Conservation (phyloP, 1,140 invertebrate genomes). For the Pseudachorutes palmiensis region DNA sequence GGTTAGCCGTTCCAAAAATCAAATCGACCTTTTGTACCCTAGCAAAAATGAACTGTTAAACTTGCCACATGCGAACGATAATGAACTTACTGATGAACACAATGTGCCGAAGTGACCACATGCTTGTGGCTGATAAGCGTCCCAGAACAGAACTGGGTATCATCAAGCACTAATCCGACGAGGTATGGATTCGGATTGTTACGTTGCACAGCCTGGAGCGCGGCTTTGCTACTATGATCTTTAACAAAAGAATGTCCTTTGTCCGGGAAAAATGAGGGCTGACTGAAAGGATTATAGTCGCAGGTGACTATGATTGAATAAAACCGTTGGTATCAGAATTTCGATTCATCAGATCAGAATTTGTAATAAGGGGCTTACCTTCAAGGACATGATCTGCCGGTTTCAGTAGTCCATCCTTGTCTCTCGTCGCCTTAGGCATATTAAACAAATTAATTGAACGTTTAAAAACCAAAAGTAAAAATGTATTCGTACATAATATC, state of each 20-base stretch:
- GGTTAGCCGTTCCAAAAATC: conserved; percentile 13
- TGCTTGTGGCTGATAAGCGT: conserved; percentile 5
- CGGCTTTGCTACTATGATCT: not conserved
- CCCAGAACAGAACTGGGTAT: conserved; percentile 12
- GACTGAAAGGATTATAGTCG: not conserved
- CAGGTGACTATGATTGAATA: not conserved
- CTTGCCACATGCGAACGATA: not conserved
- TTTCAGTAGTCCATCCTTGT: not conserved
- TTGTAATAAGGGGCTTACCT: no score
- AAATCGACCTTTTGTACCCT: conserved; percentile 16
- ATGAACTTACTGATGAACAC: not conserved
- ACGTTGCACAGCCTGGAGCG: not conserved
- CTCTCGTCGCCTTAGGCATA: not conserved
- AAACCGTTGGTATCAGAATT: not conserved
- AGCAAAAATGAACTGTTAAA: not conserved
- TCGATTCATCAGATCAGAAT: no score
- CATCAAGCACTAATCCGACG: conserved; percentile 9
- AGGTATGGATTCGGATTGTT: conserved; percentile 13
- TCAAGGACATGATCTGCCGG: not conserved
- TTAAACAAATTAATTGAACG: not conserved
- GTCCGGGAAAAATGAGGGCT: conserved; percentile 6
- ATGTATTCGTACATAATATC: conserved; percentile 8
- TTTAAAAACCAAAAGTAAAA: not conserved
- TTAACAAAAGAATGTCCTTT: not conserved
- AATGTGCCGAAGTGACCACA: conserved; percentile 12